These are phyloP conservation scores for Ursus arctos DNA, from an alignment of 2,113 vertebrate species.

Conservation along the genomic window DNA sequence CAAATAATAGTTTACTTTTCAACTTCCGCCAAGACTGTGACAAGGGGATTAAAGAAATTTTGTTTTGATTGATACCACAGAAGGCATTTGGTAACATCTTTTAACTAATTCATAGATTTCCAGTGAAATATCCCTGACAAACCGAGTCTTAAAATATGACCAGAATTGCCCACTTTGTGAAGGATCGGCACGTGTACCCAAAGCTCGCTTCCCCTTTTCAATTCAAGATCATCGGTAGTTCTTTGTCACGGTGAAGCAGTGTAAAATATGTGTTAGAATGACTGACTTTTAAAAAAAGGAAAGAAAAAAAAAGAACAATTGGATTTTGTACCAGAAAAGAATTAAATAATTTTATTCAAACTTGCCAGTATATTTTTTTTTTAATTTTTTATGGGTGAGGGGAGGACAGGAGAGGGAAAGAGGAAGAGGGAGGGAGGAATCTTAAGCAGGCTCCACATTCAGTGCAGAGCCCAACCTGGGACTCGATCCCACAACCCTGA, in stretches of 20 bases:
- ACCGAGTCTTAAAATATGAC: background rate
- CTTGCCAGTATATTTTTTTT: too few relatives aligned
- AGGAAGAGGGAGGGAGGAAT: background rate
- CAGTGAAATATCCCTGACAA: background rate
- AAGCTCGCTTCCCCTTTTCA: background rate
- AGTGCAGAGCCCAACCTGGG: background rate
- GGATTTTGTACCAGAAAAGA: background rate
- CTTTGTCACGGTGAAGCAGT: background rate
- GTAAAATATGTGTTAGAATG: background rate
- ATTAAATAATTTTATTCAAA: background rate
- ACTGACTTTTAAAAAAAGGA: background rate
- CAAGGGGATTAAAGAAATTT: background rate
- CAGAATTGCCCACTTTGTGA: fast-evolving
- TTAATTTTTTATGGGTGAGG: too few relatives aligned
- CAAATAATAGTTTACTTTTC: background rate
- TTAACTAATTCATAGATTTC: background rate
- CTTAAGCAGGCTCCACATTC: background rate
- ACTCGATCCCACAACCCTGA: background rate
- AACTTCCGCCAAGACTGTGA: background rate
- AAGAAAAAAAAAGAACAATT: background rate
- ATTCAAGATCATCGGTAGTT: background rate
- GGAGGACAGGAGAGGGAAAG: background rate
- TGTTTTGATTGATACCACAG: background rate
- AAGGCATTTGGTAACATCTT: background rate
- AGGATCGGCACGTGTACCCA: fast-evolving